Evolutionary conservation across 1,140 invertebrate genomes (phyloP), one percentile per base, ranked within the genome.

Genomic region (Drosophila watanabei): DNA sequence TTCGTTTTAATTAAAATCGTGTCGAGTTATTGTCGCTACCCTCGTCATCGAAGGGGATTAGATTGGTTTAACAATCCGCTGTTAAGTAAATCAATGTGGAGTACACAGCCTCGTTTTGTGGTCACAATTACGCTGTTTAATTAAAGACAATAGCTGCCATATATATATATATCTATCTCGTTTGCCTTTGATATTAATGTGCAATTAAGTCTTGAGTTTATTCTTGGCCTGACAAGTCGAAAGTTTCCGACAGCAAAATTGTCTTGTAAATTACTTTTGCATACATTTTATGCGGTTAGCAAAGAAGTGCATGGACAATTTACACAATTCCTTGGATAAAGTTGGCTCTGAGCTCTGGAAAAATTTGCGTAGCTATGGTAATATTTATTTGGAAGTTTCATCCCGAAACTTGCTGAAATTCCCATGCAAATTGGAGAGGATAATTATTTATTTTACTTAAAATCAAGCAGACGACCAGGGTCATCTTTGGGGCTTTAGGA

Each of bases 261-360:
- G 57, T 66, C 73, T 69, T 77, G 75, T 49, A 78, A 78, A 78
- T 78, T 68, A 78, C 73, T 78, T 78, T 78, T 78, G 75, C 75
- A 78, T 78, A 78, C 52, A 79, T 78, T 78, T 61, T 6, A 46
- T 62, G 45, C 37, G 75, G 75, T 49, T 49, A 39, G 58, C 35
- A 62, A 54, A 54, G 33, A 69, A 58, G 45, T 43, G 57, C 57
- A 70, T 24, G 51, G 56, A 60, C 41, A 78, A 70, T 78, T 78
- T 78, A 58, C 75, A 57, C 43, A 57, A 57, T 77, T 68, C 28
- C 56, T 57, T 28, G 32, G 16, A 58, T 45, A 51, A 76, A 65
- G 24, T 62, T 75, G 18, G 11, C 30, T 33, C 11, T 10, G 16
- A 58, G 35, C 37, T 5, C 33, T 41, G 48, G 16, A 28, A 18